A percentile compares a stretch with the other conserved stretches of the same genome.
Evolutionary conservation across 2,113 vertebrate species (phyloP).

Genomic region (Hippocampus zosterae): DNA sequence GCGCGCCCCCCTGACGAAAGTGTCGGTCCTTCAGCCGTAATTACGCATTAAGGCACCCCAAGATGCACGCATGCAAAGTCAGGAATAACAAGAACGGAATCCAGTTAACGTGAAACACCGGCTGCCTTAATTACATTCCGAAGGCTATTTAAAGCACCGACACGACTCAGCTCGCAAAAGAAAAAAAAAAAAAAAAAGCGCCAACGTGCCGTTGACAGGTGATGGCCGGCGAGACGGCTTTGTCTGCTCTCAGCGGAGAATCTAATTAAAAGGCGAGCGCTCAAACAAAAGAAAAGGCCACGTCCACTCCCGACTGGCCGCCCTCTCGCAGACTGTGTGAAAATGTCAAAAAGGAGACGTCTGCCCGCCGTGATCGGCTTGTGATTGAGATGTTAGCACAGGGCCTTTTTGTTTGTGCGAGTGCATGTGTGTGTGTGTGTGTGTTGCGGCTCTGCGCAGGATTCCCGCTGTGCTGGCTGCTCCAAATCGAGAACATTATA

Average conservation of each 20-base stretch:
- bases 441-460: slow-evolving; percentile 1
- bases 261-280: slow-evolving; percentile 51
- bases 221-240: slow-evolving; percentile 9
- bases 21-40: slow-evolving; percentile 47
- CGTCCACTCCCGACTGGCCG: slow-evolving; percentile 14
- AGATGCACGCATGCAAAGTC: slow-evolving; percentile 36
- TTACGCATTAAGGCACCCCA: slow-evolving; percentile 40
- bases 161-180: slow-evolving; percentile 26
- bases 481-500: slow-evolving; percentile 51
- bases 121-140: slow-evolving; percentile 52
- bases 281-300: slow-evolving; percentile 49
- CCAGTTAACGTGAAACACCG: slow-evolving; percentile 32
- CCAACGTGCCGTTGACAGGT: slow-evolving; percentile 39
- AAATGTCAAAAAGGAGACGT: slow-evolving; percentile 5
- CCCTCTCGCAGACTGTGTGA: slow-evolving; percentile 8
- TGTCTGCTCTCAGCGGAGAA: slow-evolving; percentile 21
- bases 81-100: slow-evolving; percentile 43
- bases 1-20: slow-evolving; percentile 31
- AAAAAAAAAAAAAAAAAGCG: neutral
- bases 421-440: neutral
- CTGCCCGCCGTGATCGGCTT: slow-evolving; percentile 22
- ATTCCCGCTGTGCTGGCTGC: slow-evolving; percentile 23
- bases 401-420: slow-evolving; percentile 10
- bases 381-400: slow-evolving; percentile 35
- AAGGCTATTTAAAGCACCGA: slow-evolving; percentile 44